These are phyloP conservation scores for Urocolius indicus DNA, from an alignment of 2,113 vertebrate species.

Conservation along the genomic window DNA sequence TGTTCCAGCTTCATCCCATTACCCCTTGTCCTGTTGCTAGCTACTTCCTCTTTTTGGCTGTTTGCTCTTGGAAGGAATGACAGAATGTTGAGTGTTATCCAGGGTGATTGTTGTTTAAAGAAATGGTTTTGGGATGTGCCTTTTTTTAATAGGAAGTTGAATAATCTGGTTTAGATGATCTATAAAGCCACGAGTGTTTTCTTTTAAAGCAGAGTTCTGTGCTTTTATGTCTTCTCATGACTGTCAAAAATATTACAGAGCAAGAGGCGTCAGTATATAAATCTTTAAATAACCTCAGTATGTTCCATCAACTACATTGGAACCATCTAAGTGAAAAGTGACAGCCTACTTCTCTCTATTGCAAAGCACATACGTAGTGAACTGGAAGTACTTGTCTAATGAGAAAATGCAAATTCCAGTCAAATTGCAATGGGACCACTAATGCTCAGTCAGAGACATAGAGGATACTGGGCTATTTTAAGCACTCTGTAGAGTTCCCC, in stretches of 20 bases:
- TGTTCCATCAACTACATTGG: background rate
- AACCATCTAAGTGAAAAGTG: background rate
- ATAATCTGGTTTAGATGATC: background rate
- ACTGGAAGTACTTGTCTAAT: background rate
- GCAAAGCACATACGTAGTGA: background rate
- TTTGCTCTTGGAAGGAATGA: background rate
- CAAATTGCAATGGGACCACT: background rate
- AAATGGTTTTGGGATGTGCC: background rate
- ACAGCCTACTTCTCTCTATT: background rate
- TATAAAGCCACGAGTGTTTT: background rate
- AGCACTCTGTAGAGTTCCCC: background rate
- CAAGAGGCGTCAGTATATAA: background rate
- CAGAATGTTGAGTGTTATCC: background rate
- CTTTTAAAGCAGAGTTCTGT: background rate
- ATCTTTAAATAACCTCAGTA: background rate
- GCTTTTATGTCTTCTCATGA: background rate
- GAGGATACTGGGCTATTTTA: background rate
- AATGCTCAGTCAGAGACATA: background rate
- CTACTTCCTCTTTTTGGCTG: background rate
- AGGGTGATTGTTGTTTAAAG: background rate
- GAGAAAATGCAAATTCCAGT: slow-evolving; percentile 15
- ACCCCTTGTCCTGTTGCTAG: too few relatives aligned
- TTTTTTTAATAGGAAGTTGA: background rate
- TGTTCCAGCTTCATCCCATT: too few relatives aligned
- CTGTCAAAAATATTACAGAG: background rate